Evolutionary conservation across 53 echinoderm and acorn worm species (phyloP), one percentile per base, ranked within the genome.

Genomic region (Echinarachnius parma): DNA sequence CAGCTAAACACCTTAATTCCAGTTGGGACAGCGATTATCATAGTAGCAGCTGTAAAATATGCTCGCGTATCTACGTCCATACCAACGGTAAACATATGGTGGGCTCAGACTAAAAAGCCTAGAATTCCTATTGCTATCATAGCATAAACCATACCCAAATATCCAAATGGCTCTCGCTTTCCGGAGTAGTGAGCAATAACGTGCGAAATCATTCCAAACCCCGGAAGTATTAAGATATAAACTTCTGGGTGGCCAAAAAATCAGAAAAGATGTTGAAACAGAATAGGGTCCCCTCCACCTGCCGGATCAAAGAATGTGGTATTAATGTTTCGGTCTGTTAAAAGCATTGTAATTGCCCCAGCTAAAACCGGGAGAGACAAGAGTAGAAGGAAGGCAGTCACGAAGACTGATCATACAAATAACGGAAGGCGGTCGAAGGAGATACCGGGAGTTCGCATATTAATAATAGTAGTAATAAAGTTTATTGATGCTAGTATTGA

Each of bases 1-100:
- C 90, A 89, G 2, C 85, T 86, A 34, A 89, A 89, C 5, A 89
- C 85, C 90, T 89, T 89, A n/a, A 89, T 81, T 2, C 90, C 90
- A 0, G 90, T 88, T 4, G 88, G 88, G 0, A 88, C 80, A 0
- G 88, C 88, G 27, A 88, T 88, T 13, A 84, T 85, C 89, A 89
- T 85, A 0, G 89, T 89, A 1, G 89, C 89, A 0, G 85, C 85
- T 0, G 85, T 89, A 31, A 89, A 89, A 50, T 89, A 89, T 5
- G 89, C 89, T 34, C 85, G 89, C 0, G 85, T 89, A 35, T 89
- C 85, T 4, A 86, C 85, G 32, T 85, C 85, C 82, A 89, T 85
- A 3, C 85, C 90, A 0, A 89, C 90, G 0, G 90, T 89, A 59
- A 86, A 89, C 85, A 89, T 89, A 20, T 89, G 90, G 55, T 89